These are phyloP conservation scores for Stegana nigrithorax DNA, from an alignment of 2,888 invertebrate genomes.

Conservation along the genomic window DNA sequence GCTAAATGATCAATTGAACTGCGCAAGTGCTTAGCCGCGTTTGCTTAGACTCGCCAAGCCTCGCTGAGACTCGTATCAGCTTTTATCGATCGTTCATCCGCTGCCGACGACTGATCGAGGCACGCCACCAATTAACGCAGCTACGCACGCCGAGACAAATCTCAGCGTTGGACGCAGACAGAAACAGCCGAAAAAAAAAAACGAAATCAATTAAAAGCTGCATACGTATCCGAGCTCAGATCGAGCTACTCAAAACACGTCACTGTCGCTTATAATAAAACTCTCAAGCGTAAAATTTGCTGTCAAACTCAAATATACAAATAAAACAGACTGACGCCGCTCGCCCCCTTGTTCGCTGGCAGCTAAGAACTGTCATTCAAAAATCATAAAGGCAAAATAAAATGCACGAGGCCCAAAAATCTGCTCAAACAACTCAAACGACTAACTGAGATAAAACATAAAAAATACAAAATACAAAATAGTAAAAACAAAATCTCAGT, in stretches of 20 bases:
- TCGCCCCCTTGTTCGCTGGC: not conserved
- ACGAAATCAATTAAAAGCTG: not conserved
- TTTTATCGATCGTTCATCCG: slow-evolving; percentile 32
- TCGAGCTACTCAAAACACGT: too few species aligned
- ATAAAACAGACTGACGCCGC: slow-evolving; percentile 16
- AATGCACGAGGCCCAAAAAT: not conserved
- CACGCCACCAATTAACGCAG: not conserved
- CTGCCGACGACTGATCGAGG: too few species aligned
- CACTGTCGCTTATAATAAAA: slow-evolving; percentile 31
- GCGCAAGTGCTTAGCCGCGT: slow-evolving; percentile 22
- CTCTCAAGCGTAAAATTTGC: slow-evolving; percentile 28
- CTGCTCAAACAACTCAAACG: slow-evolving; percentile 1
- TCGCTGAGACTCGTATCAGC: slow-evolving; percentile 26
- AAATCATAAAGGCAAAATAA: slow-evolving; percentile 18
- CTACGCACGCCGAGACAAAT: not conserved
- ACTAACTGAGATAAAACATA: too few species aligned
- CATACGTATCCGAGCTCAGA: too few species aligned
- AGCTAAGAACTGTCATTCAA: slow-evolving; percentile 25
- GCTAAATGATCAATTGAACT: slow-evolving; percentile 5
- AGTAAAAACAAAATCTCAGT: too few species aligned
- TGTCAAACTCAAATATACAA: slow-evolving; percentile 10
- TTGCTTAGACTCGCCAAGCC: too few species aligned
- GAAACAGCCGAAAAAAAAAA: not conserved
- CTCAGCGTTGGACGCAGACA: not conserved
- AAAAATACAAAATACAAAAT: too few species aligned